Conservation (phyloP, 2,888 invertebrate species). For the Pseudanteris insignis region DNA sequence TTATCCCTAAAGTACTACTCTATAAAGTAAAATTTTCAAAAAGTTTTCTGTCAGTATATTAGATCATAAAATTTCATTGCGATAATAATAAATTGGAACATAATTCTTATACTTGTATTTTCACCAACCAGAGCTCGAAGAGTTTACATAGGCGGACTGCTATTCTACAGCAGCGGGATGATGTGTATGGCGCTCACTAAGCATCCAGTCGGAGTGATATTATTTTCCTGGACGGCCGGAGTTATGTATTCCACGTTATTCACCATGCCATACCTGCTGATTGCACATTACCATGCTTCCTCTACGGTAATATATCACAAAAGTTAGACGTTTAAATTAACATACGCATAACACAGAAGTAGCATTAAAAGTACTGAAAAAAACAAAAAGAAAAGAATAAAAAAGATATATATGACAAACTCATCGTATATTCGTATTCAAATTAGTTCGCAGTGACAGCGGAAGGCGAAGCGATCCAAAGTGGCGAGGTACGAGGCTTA, state of each 20-base stretch:
- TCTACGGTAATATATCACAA: slow-evolving; percentile 74
- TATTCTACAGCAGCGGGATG: slow-evolving; percentile 91
- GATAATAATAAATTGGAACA: no score
- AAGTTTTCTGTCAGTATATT: no score
- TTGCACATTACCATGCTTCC: slow-evolving; percentile 94
- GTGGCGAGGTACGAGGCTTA: slow-evolving; percentile 81
- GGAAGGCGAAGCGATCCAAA: slow-evolving; percentile 69
- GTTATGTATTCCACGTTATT: slow-evolving; percentile 97
- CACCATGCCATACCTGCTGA: slow-evolving; percentile 94
- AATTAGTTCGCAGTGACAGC: slow-evolving; percentile 72
- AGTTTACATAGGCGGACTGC: slow-evolving; percentile 88
- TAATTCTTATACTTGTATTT: no score
- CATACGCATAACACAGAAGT: no score
- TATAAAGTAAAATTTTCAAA: no score
- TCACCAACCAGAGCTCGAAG: slow-evolving; percentile 75
- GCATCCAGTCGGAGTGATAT: slow-evolving; percentile 80
- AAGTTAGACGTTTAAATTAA: background rate
- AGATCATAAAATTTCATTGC: no score
- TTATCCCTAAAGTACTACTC: no score
- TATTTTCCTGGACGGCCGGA: slow-evolving; percentile 94
- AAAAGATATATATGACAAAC: background rate
- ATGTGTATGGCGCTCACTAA: slow-evolving; percentile 82
- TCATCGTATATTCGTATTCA: slow-evolving; percentile 4
- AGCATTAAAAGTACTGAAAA: no score
- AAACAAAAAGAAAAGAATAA: no score